phyloP scores from a whole-genome alignment of 2,113 vertebrate species.

The Pica pica region DNA sequence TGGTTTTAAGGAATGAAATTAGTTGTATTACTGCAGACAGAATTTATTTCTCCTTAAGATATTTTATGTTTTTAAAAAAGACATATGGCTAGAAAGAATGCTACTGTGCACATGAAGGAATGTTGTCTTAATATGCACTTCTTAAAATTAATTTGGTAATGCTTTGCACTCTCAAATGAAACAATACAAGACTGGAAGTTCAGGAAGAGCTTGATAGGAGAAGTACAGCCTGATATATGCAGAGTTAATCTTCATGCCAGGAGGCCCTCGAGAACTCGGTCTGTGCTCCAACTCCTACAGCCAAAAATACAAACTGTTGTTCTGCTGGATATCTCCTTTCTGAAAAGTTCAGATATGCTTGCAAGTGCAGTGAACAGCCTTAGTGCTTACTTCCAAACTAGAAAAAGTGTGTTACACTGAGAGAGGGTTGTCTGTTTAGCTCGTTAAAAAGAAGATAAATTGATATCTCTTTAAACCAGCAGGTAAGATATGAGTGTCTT shows the following conservation, averaged over 20 bases:
- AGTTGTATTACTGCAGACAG: not conserved
- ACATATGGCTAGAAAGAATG: not conserved
- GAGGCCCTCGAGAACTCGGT: fast-evolving
- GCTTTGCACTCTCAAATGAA: not conserved
- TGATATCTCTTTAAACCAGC: not conserved
- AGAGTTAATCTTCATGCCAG: not conserved
- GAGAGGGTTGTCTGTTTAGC: not conserved
- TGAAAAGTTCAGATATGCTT: not conserved
- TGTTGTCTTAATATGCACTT: not conserved
- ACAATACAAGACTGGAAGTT: not conserved
- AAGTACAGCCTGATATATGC: not conserved
- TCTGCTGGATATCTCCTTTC: not conserved
- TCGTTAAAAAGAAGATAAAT: not conserved
- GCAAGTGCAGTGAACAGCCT: not conserved
- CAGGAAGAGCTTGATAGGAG: not conserved
- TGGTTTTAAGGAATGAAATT: not conserved
- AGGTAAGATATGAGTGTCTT: not conserved
- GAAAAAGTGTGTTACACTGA: not conserved
- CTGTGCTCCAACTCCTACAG: not conserved
- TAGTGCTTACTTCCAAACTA: not conserved
- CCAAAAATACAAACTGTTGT: not conserved
- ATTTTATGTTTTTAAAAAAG: not conserved
- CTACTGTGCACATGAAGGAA: not conserved
- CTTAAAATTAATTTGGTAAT: not conserved
- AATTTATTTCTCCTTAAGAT: not conserved